Conservation (phyloP, 2,888 invertebrate genomes). For the Stenolophus ochropezus region DNA sequence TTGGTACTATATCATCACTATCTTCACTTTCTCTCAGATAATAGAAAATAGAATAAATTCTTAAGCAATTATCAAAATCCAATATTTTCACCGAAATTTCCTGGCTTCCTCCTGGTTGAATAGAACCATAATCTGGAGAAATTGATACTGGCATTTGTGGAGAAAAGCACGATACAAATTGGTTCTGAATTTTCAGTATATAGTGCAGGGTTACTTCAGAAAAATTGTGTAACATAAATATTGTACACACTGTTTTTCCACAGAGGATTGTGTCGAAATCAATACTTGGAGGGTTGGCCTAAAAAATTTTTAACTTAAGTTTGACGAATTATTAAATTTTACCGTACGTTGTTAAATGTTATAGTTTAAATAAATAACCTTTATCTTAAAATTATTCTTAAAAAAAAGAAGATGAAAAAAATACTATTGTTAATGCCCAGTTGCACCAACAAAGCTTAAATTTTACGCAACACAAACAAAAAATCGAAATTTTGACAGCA, state of each 20-base stretch:
- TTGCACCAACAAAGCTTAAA: too few relatives aligned
- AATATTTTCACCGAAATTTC: not conserved
- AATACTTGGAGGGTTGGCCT: slow-evolving; percentile 15
- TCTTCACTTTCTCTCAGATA: not conserved
- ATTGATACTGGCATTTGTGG: not conserved
- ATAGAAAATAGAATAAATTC: slow-evolving; percentile 17
- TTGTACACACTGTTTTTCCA: not conserved
- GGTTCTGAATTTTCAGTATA: not conserved
- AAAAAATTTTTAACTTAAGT: not conserved
- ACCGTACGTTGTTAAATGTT: not conserved
- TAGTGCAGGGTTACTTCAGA: slow-evolving; percentile 9
- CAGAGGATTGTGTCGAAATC: slow-evolving; percentile 5
- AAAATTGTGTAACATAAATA: slow-evolving; percentile 32
- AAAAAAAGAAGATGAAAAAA: not conserved
- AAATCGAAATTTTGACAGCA: too few relatives aligned
- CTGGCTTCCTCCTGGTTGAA: not conserved
- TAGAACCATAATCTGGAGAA: not conserved
- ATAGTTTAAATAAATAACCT: not conserved
- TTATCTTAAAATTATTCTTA: not conserved
- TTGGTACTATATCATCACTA: slow-evolving; percentile 3
- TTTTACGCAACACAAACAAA: too few relatives aligned
- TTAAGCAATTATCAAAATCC: not conserved
- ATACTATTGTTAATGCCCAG: too few relatives aligned
- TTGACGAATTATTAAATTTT: not conserved
- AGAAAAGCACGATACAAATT: not conserved